Evolutionary conservation across 1,140 invertebrate genomes (phyloP).

Genomic region (Eufriesea mexicana): DNA sequence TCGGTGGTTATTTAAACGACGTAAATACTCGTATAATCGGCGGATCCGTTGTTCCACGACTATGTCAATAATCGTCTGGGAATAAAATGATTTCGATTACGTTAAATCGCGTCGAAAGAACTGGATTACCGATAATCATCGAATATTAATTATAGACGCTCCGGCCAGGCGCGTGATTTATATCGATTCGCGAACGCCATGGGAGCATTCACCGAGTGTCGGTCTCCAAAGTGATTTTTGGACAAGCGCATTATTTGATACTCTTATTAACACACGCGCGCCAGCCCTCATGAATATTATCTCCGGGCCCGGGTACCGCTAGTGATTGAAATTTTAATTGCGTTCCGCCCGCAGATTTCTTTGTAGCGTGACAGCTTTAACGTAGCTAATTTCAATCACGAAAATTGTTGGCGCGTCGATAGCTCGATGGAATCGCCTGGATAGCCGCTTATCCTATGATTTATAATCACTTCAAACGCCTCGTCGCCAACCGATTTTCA

Average conservation of each 20-base stretch:
- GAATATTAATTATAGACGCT: background rate
- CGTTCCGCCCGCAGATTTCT: background rate
- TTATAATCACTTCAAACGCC: background rate
- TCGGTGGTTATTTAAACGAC: background rate
- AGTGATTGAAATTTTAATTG: constrained; percentile 36
- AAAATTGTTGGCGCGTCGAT: background rate
- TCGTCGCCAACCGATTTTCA: background rate
- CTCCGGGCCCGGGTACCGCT: background rate
- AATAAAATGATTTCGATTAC: constrained; percentile 13
- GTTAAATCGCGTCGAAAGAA: background rate
- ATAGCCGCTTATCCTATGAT: background rate
- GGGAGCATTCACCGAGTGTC: background rate
- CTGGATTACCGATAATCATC: background rate
- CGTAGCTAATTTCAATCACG: constrained; percentile 14
- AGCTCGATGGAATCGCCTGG: background rate
- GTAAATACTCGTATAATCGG: background rate
- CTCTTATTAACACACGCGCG: constrained; percentile 7
- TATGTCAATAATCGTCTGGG: background rate
- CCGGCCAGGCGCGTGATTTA: background rate
- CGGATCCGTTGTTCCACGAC: background rate
- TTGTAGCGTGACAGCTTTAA: background rate
- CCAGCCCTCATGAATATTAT: constrained; percentile 10
- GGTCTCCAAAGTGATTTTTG: constrained; percentile 4
- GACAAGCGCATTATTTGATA: background rate
- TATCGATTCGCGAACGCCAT: background rate